Evolutionary conservation across 2,113 vertebrate genomes (phyloP).

Genomic region (Podarcis raffonei): DNA sequence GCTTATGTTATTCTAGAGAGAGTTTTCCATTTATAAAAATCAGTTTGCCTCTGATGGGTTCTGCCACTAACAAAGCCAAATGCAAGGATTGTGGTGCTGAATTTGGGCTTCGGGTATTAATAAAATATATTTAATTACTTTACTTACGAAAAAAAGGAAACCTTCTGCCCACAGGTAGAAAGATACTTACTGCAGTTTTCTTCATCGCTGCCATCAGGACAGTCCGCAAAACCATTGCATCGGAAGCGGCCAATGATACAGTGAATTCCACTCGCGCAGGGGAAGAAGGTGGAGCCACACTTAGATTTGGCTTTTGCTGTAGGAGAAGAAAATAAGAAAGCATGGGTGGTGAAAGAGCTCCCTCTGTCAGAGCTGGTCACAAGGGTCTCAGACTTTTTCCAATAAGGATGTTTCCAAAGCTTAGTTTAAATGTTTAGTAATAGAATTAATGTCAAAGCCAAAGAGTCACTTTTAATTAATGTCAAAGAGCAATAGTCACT

Average conservation of each 20-base stretch:
- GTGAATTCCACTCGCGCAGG: slow-evolving; percentile 91
- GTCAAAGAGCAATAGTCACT: neutral
- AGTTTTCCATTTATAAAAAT: neutral
- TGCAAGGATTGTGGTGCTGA: neutral
- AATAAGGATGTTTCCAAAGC: neutral
- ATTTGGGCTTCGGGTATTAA: neutral
- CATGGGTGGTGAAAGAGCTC: neutral
- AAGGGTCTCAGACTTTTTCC: neutral
- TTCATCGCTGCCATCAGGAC: slow-evolving; percentile 94
- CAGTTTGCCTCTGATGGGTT: neutral
- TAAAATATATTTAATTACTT: fast-evolving
- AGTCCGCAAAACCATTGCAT: slow-evolving; percentile 95
- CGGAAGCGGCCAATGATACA: slow-evolving; percentile 98
- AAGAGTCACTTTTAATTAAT: too few relatives aligned
- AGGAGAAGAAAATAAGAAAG: slow-evolving; percentile 21
- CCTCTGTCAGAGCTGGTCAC: neutral
- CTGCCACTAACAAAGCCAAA: neutral
- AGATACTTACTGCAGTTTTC: slow-evolving; percentile 95
- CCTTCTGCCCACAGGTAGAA: fast-evolving
- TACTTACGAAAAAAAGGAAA: neutral
- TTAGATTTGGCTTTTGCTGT: slow-evolving; percentile 91
- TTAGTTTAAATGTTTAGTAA: neutral
- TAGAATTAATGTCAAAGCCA: neutral
- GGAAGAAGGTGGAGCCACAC: slow-evolving; percentile 92
- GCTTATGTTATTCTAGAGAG: neutral